Evolutionary conservation across 2,113 vertebrate species (phyloP).

Genomic region (Meriones unguiculatus): DNA sequence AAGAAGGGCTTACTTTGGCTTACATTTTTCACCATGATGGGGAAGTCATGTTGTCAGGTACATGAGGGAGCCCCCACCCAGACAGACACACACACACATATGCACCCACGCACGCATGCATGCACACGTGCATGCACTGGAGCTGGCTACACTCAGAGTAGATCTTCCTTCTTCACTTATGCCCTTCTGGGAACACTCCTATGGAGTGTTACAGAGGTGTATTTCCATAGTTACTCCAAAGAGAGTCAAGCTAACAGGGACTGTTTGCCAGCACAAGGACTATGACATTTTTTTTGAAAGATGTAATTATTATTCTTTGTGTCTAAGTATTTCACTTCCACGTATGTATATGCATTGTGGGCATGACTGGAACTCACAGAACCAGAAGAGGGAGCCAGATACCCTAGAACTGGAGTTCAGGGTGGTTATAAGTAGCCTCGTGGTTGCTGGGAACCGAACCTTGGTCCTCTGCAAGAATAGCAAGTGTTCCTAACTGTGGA

Average conservation of each 20-base stretch:
- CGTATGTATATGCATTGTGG: not conserved
- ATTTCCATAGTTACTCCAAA: not conserved
- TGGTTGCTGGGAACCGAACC: not conserved
- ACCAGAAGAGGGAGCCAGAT: not conserved
- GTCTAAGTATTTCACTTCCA: not conserved
- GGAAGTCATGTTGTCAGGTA: not conserved
- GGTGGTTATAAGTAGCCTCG: not conserved
- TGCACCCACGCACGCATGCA: no score
- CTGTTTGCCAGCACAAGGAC: not conserved
- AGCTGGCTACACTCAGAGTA: not conserved
- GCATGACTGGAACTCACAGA: not conserved
- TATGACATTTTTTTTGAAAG: not conserved
- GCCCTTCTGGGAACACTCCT: not conserved
- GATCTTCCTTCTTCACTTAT: no score
- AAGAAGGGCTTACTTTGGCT: not conserved
- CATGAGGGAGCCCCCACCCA: not conserved
- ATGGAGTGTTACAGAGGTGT: not conserved
- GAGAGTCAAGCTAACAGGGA: not conserved
- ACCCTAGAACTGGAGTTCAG: not conserved
- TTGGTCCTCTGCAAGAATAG: not conserved
- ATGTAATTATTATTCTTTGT: not conserved
- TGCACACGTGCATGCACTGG: no score
- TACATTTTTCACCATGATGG: not conserved
- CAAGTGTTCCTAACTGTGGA: not conserved
- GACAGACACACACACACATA: no score